Evolutionary conservation across 2,113 vertebrate genomes (phyloP).

Genomic region (Ptilorrhoa leucosticta): DNA sequence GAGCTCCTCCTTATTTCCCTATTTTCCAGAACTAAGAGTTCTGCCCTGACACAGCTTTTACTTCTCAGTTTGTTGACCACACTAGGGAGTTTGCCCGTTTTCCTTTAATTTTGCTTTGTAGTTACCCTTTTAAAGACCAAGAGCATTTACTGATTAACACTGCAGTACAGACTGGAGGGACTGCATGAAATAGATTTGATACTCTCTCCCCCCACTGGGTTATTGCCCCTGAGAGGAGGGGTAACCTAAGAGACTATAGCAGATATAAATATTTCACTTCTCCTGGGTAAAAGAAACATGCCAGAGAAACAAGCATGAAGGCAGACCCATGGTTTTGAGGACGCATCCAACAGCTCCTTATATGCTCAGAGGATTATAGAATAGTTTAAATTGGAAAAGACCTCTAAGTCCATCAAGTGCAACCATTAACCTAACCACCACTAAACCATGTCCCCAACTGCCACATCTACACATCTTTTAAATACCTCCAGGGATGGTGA

Average conservation of each 20-base stretch:
- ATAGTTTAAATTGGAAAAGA: background rate
- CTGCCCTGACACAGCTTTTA: background rate
- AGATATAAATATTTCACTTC: background rate
- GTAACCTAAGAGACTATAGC: background rate
- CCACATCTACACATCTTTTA: background rate
- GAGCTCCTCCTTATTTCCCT: background rate
- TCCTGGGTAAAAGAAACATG: background rate
- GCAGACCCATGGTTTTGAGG: background rate
- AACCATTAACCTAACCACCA: background rate
- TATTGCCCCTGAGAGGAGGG: background rate
- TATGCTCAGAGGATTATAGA: background rate
- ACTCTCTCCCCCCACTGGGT: fast-evolving
- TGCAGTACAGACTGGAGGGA: background rate
- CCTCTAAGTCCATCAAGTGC: background rate
- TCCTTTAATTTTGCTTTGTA: background rate
- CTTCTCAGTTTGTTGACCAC: background rate
- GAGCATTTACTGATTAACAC: background rate
- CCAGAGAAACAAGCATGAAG: background rate
- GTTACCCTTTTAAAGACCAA: background rate
- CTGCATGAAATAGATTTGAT: background rate
- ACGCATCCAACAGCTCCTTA: background rate
- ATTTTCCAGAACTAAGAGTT: background rate
- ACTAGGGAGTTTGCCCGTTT: background rate
- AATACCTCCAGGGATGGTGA: background rate
- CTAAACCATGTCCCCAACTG: background rate